Conservation (phyloP, 2,888 invertebrate genomes). For the Diarsia mendica region DNA sequence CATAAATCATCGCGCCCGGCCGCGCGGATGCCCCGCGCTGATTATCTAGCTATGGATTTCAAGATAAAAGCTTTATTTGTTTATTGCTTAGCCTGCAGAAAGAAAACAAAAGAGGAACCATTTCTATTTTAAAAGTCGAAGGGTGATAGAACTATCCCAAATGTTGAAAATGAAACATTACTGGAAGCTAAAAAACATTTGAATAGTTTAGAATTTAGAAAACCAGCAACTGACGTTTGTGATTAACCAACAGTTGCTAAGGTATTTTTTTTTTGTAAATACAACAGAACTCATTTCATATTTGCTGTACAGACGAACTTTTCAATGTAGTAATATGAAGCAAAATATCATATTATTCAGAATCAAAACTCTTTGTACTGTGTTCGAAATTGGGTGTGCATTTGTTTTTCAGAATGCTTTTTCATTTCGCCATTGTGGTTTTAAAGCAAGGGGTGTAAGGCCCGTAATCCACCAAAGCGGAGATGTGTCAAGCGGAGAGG, state of each 20-base stretch:
- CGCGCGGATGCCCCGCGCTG: slow-evolving; percentile 77
- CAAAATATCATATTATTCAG: too few species aligned
- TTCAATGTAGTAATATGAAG: neutral
- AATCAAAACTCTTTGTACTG: neutral
- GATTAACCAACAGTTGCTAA: neutral
- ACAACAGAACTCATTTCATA: too few species aligned
- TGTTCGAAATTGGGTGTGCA: neutral
- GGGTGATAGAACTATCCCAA: neutral
- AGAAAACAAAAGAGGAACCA: slow-evolving; percentile 2
- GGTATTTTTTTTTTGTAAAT: too few species aligned
- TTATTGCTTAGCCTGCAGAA: slow-evolving; percentile 52
- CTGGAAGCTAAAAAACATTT: slow-evolving; percentile 4
- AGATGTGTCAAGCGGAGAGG: too few species aligned
- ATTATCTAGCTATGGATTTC: slow-evolving; percentile 80
- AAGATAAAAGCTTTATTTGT: slow-evolving; percentile 76
- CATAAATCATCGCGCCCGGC: slow-evolving; percentile 77
- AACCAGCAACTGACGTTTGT: neutral
- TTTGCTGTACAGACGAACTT: neutral
- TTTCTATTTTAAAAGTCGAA: neutral
- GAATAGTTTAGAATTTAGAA: neutral
- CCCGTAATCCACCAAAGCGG: too few species aligned
- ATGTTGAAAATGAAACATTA: neutral
- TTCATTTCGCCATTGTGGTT: slow-evolving; percentile 8
- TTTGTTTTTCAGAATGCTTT: neutral
- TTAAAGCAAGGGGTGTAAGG: slow-evolving; percentile 3